A percentile compares a stretch with the other conserved stretches of the same genome.
phyloP scores from a whole-genome alignment of 1,140 invertebrate genomes.

The Conus betulinus region DNA sequence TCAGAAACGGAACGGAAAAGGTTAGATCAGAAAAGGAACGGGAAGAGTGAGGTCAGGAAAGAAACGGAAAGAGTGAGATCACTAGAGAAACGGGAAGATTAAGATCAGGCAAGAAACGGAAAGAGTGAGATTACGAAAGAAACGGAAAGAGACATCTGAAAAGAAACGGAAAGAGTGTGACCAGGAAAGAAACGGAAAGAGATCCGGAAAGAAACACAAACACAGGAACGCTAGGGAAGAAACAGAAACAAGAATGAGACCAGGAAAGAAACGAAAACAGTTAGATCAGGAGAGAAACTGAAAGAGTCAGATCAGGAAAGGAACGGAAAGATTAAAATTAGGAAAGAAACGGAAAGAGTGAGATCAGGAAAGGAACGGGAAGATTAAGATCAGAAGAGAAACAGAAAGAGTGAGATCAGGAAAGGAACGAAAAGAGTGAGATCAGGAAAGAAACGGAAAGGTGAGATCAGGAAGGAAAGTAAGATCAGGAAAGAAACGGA shows the following conservation, averaged over 20 bases:
- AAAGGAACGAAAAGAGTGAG: background rate
- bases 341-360: background rate
- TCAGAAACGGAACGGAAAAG: background rate
- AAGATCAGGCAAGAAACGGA: too few relatives aligned
- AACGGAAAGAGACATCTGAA: background rate
- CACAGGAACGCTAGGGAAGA: background rate
- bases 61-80: background rate
- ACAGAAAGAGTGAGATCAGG: background rate
- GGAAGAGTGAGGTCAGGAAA: background rate
- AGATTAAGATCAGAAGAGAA: background rate
- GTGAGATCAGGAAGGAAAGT: too few relatives aligned
- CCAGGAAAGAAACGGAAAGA: background rate
- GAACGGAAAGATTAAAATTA: background rate
- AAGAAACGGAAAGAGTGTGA: background rate
- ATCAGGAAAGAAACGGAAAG: background rate
- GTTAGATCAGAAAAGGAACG: background rate
- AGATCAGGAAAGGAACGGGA: background rate
- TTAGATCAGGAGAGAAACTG: background rate
- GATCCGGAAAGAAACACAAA: background rate
- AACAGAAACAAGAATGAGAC: background rate
- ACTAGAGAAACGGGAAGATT: background rate
- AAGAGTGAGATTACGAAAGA: background rate
- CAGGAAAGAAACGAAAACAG: background rate
- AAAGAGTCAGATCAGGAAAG: background rate
- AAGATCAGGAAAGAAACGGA: background rate